Percentiles rank a stretch among this genome's conserved stretches.
Conservation (phyloP, 1,140 invertebrate genomes). For the Contarinia nasturtii region DNA sequence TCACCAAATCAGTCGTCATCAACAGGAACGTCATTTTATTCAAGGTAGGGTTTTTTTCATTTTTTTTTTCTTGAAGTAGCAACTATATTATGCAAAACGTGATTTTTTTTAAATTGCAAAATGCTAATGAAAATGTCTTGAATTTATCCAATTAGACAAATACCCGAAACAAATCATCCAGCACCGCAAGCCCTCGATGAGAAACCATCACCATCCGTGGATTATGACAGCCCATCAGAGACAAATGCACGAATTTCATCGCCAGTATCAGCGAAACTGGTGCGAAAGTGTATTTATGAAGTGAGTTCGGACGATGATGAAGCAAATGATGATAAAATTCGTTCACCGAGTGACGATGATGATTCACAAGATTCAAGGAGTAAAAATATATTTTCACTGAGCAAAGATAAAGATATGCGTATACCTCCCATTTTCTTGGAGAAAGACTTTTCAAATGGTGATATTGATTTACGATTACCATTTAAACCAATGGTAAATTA, state of each 20-base stretch:
- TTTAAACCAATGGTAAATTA: slow-evolving; percentile 58
- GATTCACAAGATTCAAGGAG: not conserved
- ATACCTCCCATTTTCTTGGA: not conserved
- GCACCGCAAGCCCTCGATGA: not conserved
- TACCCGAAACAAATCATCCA: slow-evolving; percentile 1
- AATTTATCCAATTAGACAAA: too few species aligned
- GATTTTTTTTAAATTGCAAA: too few species aligned
- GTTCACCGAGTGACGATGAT: not conserved
- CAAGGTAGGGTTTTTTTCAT: too few species aligned
- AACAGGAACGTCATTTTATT: too few species aligned
- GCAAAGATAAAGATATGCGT: slow-evolving; percentile 8
- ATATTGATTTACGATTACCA: slow-evolving; percentile 55
- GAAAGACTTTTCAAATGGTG: slow-evolving; percentile 27
- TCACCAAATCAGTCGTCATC: too few species aligned
- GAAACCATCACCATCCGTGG: not conserved
- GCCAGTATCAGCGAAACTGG: not conserved
- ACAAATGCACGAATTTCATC: not conserved
- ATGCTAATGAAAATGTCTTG: too few species aligned
- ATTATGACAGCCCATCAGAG: too few species aligned
- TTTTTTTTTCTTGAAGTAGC: too few species aligned
- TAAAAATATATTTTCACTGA: not conserved
- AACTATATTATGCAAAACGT: too few species aligned
- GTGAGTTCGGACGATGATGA: not conserved
- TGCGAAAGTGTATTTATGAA: not conserved
- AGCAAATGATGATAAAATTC: not conserved